Percentiles rank a stretch among this genome's conserved stretches.
Evolutionary conservation across 1,140 invertebrate genomes (phyloP).

Genomic region (Harlomillsia oculata): DNA sequence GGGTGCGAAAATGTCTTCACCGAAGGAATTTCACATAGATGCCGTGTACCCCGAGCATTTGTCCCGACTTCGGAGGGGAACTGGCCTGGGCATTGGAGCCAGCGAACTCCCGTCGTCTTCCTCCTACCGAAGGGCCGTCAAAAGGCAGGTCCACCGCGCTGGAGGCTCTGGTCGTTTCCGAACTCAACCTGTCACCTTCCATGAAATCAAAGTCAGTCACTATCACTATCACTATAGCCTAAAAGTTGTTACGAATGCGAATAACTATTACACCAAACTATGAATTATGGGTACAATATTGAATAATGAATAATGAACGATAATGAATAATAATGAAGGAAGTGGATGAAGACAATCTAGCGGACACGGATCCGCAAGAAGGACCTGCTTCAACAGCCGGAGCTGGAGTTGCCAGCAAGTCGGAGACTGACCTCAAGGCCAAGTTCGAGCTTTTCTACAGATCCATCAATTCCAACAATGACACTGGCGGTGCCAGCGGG

Average conservation of each 20-base stretch:
- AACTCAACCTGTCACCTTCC: slow-evolving; percentile 62
- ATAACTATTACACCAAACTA: neutral
- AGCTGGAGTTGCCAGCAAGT: slow-evolving; percentile 35
- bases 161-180: slow-evolving; percentile 48
- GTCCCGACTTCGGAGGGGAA: slow-evolving; percentile 46
- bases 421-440: slow-evolving; percentile 37
- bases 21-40: slow-evolving; percentile 47
- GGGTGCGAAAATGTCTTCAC: slow-evolving; percentile 29
- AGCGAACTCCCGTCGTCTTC: slow-evolving; percentile 33
- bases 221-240: neutral
- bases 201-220: slow-evolving; percentile 56
- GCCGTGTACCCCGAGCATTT: slow-evolving; percentile 60
- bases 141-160: slow-evolving; percentile 46
- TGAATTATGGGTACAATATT: neutral
- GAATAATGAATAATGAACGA: neutral
- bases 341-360: slow-evolving; percentile 49
- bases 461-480: slow-evolving; percentile 25
- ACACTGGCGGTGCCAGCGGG: neutral
- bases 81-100: slow-evolving; percentile 7
- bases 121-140: slow-evolving; percentile 46
- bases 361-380: slow-evolving; percentile 5
- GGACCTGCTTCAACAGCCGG: slow-evolving; percentile 41
- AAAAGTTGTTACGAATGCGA: neutral
- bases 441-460: slow-evolving; percentile 38
- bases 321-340: no score